Evolutionary conservation across 1,140 invertebrate species (phyloP), one percentile per base, ranked within the genome.

Genomic region (Leptinotarsa defecta): DNA sequence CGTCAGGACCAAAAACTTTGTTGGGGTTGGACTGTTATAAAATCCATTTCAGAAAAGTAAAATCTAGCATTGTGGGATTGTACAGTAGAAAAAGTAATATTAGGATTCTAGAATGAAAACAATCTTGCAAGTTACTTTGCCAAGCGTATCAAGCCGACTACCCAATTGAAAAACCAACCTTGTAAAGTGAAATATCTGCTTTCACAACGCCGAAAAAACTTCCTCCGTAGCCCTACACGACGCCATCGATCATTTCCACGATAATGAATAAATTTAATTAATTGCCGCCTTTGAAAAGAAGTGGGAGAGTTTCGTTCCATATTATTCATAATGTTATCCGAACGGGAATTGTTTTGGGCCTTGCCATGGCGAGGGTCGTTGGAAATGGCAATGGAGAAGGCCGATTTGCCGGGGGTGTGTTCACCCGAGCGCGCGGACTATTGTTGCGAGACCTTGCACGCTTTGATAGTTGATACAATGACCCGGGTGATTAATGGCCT

Each of bases 381-480:
- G 57, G 61, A 48, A 73, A 73, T 48, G 24, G 57, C 20, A 62
- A 48, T 34, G 52, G 52, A 64, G 57, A 73, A 27, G 67, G 48
- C 68, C 74, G 69, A 77, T 49, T 67, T 72, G 48, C 34, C 74
- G 78, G 76, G 76, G 77, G 78, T 79, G 78, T 84, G 83, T 80
- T 78, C 84, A 83, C 78, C 77, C 77, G 77, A 85, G 82, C 84
- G 83, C 80, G 81, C 82, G 78, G 81, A 81, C 84, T 82, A 85
- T 85, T 85, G 84, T 85, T 85, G 84, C 84, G 84, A 83, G 81
- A 85, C 83, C 82, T 84, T 84, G 83, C 84, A 80, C 83, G 84
- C 83, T 85, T 85, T 85, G 84, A 85, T 85, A 85, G 84, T 84
- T 85, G 84, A 85, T 85, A 85, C 84, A 85, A 85, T 85, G 84